Evolutionary conservation across 2,113 vertebrate species (phyloP).

Genomic region (Pimephales promelas): DNA sequence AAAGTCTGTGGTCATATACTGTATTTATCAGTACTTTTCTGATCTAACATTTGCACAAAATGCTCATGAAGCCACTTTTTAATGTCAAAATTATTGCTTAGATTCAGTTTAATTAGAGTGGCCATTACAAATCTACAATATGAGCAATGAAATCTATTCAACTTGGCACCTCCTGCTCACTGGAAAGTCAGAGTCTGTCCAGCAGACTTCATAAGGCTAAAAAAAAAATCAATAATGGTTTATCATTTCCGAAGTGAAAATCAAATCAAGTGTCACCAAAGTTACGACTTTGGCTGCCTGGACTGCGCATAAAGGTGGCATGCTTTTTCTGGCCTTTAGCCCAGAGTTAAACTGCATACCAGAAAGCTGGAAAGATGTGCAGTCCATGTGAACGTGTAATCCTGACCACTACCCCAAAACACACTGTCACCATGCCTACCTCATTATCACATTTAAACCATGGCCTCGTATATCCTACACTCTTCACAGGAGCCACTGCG

Average conservation of each 20-base stretch:
- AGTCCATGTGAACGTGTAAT: conserved; percentile 52
- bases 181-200: not conserved
- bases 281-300: conserved; percentile 29
- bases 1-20: not conserved
- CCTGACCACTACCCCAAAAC: conserved; percentile 60
- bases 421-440: conserved; percentile 54
- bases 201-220: not conserved
- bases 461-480: conserved; percentile 42
- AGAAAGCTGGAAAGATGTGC: conserved; percentile 9
- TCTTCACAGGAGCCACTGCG: conserved; percentile 17
- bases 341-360: conserved; percentile 53
- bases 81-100: no score
- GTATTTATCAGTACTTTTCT: not conserved
- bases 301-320: conserved; percentile 35
- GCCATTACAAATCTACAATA: no score
- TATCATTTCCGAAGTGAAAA: not conserved
- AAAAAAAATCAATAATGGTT: not conserved
- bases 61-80: not conserved
- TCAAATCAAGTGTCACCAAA: conserved; percentile 8
- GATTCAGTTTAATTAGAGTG: no score
- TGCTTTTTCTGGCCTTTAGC: conserved; percentile 61
- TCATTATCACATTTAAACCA: conserved; percentile 64
- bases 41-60: not conserved
- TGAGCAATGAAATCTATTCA: not conserved
- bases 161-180: not conserved